These are phyloP conservation scores for Poecilia latipinna DNA, from an alignment of 2,113 vertebrate genomes.

Conservation along the genomic window DNA sequence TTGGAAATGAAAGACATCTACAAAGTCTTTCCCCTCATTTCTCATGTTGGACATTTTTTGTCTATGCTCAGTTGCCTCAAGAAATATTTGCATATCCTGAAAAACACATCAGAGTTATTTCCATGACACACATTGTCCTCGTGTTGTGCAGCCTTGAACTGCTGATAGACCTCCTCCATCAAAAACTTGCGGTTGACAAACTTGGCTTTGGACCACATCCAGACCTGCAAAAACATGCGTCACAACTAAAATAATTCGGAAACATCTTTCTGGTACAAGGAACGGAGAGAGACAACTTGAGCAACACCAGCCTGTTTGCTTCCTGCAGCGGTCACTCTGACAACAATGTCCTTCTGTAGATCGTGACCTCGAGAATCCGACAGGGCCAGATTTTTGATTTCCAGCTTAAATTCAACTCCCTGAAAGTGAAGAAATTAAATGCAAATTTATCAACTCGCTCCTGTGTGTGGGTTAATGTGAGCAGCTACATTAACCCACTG, in stretches of 20 bases:
- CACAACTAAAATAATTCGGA: background rate
- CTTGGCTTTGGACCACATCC: slow-evolving; percentile 91
- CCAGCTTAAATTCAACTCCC: slow-evolving; percentile 86
- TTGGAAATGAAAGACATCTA: background rate
- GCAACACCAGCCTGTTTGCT: slow-evolving; percentile 77
- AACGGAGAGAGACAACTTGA: background rate
- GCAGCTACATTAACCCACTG: background rate
- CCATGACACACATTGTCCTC: slow-evolving; percentile 30
- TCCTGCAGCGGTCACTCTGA: slow-evolving; percentile 79
- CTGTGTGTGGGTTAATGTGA: background rate
- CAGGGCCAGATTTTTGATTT: slow-evolving; percentile 89
- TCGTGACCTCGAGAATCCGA: slow-evolving; percentile 88
- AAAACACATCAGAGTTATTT: background rate
- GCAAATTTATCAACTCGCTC: background rate
- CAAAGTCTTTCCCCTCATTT: background rate
- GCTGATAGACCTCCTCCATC: slow-evolving; percentile 89
- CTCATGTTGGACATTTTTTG: background rate
- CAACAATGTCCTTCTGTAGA: slow-evolving; percentile 84
- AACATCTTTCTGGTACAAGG: background rate
- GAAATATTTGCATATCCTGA: background rate
- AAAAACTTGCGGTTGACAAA: slow-evolving; percentile 91
- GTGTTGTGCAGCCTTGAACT: slow-evolving; percentile 73
- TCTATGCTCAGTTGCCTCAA: background rate
- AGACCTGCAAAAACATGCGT: slow-evolving; percentile 78
- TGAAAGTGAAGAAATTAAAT: slow-evolving; percentile 43